These are phyloP conservation scores for Melanotus villosus DNA, from an alignment of 2,888 invertebrate species.

Conservation along the genomic window DNA sequence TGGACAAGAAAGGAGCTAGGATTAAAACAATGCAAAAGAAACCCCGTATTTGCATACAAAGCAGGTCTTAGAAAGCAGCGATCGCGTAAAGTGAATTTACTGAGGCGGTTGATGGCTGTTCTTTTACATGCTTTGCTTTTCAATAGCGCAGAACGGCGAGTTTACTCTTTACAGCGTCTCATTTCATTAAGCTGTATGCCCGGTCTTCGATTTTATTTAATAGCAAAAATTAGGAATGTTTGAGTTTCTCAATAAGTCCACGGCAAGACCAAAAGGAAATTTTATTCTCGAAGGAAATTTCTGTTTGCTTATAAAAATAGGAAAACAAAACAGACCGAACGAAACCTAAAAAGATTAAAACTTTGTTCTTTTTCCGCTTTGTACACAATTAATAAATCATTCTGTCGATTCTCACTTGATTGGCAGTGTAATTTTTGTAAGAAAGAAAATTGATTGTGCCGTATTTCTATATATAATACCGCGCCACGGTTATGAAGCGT, in stretches of 20 bases:
- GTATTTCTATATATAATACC: constrained; percentile 31
- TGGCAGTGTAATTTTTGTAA: constrained; percentile 46
- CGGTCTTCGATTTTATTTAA: constrained; percentile 43
- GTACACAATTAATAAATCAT: constrained; percentile 48
- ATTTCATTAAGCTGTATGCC: constrained; percentile 47
- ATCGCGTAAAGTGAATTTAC: constrained; percentile 64
- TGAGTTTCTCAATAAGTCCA: constrained; percentile 27
- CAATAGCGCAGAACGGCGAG: constrained; percentile 54
- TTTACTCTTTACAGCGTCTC: constrained; percentile 46
- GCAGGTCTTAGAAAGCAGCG: constrained; percentile 60
- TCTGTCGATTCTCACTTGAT: constrained; percentile 43
- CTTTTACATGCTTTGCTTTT: constrained; percentile 61
- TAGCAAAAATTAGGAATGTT: constrained; percentile 44
- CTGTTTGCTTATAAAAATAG: constrained; percentile 21
- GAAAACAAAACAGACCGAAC: constrained; percentile 23
- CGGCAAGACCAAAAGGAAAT: constrained; percentile 18
- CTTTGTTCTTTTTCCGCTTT: constrained; percentile 42
- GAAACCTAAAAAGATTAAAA: constrained; percentile 41
- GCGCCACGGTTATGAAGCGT: constrained; percentile 19
- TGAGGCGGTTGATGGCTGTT: constrained; percentile 60
- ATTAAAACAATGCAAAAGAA: constrained; percentile 65
- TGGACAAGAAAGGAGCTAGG: constrained; percentile 56
- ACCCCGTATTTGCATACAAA: constrained; percentile 64
- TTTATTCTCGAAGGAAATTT: constrained; percentile 27
- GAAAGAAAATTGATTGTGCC: constrained; percentile 46